These are phyloP conservation scores for Leptinotarsa peninsularis DNA, from an alignment of 2,888 invertebrate species.

Conservation along the genomic window DNA sequence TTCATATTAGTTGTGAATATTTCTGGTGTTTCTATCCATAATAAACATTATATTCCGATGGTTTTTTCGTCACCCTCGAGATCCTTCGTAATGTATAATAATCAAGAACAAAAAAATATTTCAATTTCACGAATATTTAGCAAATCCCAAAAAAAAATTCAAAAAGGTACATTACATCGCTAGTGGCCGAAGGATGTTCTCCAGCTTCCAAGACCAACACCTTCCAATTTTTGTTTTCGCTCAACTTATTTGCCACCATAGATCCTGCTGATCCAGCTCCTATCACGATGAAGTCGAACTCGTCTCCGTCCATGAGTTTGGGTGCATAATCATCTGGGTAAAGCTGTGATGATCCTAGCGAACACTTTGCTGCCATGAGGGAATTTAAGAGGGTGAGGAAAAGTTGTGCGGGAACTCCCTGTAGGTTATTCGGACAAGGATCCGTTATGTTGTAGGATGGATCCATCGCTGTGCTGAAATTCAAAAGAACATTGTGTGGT, in stretches of 20 bases:
- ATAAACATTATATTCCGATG: no score
- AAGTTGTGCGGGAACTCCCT: conserved; percentile 66
- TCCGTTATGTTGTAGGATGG: conserved; percentile 25
- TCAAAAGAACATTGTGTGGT: neutral
- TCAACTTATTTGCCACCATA: conserved; percentile 67
- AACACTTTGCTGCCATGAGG: conserved; percentile 72
- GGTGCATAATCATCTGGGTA: conserved; percentile 54
- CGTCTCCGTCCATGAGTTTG: conserved; percentile 48
- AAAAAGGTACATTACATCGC: conserved; percentile 59
- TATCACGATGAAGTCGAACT: conserved; percentile 69
- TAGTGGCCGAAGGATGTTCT: conserved; percentile 65
- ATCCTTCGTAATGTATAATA: no score
- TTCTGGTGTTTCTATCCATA: no score
- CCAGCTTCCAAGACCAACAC: conserved; percentile 70
- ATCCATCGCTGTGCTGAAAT: conserved; percentile 26
- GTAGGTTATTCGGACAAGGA: conserved; percentile 42
- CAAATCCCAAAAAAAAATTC: neutral
- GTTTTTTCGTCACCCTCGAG: no score
- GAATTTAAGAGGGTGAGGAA: conserved; percentile 73
- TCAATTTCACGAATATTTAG: neutral
- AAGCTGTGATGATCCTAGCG: conserved; percentile 55
- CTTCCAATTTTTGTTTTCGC: conserved; percentile 65
- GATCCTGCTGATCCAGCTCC: conserved; percentile 70
- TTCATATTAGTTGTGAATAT: no score
- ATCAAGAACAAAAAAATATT: no score